A percentile compares a stretch with the other conserved stretches of the same genome.
Evolutionary conservation across 2,888 invertebrate species (phyloP).

Genomic region (Oscheius myriophilus): DNA sequence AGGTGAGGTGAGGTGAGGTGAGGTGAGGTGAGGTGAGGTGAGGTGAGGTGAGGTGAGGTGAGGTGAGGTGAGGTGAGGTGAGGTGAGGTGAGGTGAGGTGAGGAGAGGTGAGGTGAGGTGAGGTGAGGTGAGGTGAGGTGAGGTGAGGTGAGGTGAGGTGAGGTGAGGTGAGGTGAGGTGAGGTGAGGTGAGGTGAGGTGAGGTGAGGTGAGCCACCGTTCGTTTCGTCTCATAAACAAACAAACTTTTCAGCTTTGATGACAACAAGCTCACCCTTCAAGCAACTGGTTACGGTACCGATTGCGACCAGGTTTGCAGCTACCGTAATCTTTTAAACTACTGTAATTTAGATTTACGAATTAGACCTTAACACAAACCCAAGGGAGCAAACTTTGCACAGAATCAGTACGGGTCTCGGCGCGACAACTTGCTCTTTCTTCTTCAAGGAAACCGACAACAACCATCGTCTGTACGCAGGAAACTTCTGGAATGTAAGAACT

Average conservation of each 20-base stretch:
- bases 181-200: too few relatives aligned
- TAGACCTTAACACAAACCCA: constrained; percentile 58
- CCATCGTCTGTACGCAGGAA: constrained; percentile 64
- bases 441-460: constrained; percentile 58
- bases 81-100: too few relatives aligned
- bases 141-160: too few relatives aligned
- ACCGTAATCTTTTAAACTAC: background rate
- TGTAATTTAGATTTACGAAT: constrained; percentile 58
- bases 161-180: too few relatives aligned
- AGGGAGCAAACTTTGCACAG: constrained; percentile 42
- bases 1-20: too few relatives aligned
- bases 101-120: too few relatives aligned
- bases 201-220: too few relatives aligned
- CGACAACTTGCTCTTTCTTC: constrained; percentile 66
- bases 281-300: constrained; percentile 62
- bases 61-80: too few relatives aligned
- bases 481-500: constrained; percentile 53
- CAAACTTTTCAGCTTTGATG: constrained; percentile 56
- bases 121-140: too few relatives aligned
- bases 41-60: too few relatives aligned
- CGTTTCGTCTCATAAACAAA: too few relatives aligned
- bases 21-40: too few relatives aligned
- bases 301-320: constrained; percentile 57
- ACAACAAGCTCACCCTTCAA: constrained; percentile 62
- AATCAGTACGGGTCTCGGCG: constrained; percentile 60